Evolutionary conservation across 53 echinoderm and acorn worm genomes (phyloP), one percentile per base, ranked within the genome.

Genomic region (Paelopatides confundens): DNA sequence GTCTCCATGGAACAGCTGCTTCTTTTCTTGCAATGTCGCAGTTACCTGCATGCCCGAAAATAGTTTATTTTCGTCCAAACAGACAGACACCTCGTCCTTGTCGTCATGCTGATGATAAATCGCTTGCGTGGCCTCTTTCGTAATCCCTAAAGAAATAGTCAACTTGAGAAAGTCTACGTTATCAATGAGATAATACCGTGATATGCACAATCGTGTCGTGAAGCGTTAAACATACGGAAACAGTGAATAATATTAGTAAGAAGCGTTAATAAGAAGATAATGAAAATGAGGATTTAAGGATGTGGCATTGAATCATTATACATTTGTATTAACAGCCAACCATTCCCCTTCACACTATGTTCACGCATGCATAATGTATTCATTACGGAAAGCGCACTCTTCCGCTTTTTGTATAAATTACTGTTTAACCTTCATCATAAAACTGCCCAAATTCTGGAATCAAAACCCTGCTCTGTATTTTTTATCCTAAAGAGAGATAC

Each of bases 141-240:
- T 58, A 58, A 58, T 58, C 58, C 58, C 58, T 58, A 23, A 18
- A 21, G 58, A 58, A 58, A 58, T 21, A 58, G 58, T 23, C 5
- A 58, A 58, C 58, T 58, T 5, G 18, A 58, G 58, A 58, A 58
- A 58, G 58, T 21, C 58, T 58, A 21, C 24, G 58, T 58, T 74
- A 74, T 74, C 39, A 74, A 74, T 74, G 46, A 27, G 40, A 46
- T 40, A 74, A 39, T 46, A 74, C 35, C 39, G 5, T 35, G 29
- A 46, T 74, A 74, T 74, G 74, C n/a, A 35, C 74, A 74, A 74
- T 74, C 74, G 74, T 39, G 39, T 74, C 40, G 46, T 74, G 40
- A 27, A 74, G 74, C 74, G 74, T n/a, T 74, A 74, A 74, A 74
- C 74, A 24, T 40, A 74, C 74, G 74, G 74, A 74, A 74, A 71